These are phyloP conservation scores for Antheraea pernyi DNA, from an alignment of 1,140 invertebrate genomes.

Conservation along the genomic window DNA sequence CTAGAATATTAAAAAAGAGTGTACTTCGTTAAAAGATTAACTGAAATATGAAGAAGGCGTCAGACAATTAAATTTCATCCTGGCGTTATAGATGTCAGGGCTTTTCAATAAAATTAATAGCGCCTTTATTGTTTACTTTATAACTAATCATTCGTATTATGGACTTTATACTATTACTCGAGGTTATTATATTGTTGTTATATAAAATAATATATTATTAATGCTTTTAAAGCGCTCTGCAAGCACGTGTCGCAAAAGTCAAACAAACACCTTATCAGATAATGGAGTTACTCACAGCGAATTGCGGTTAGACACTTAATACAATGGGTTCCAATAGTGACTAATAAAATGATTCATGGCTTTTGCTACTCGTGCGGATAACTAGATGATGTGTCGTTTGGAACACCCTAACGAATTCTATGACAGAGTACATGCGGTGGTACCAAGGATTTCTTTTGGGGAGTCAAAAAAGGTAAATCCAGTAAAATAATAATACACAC, in stretches of 20 bases:
- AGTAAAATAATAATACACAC: no score
- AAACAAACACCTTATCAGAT: constrained; percentile 43
- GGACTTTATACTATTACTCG: no score
- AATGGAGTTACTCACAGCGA: constrained; percentile 27
- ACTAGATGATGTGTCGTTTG: background rate
- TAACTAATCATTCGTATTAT: no score
- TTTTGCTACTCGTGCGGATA: background rate
- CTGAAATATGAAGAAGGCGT: no score
- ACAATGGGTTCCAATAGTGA: constrained; percentile 13
- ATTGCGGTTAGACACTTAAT: constrained; percentile 1
- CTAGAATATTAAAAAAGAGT: no score
- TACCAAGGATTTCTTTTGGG: no score
- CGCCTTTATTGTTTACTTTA: no score
- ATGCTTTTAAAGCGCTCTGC: background rate
- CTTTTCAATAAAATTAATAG: no score
- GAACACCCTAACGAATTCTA: background rate
- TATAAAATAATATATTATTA: constrained; percentile 7
- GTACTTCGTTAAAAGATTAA: no score
- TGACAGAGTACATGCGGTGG: background rate
- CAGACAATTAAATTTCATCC: no score
- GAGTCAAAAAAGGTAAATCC: no score
- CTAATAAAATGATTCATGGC: constrained; percentile 20
- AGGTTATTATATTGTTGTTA: constrained; percentile 3
- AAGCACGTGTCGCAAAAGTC: constrained; percentile 33
- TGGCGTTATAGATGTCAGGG: no score